Conservation (phyloP, 2,888 invertebrate genomes). For the Lepidocyrtoides sp. region DNA sequence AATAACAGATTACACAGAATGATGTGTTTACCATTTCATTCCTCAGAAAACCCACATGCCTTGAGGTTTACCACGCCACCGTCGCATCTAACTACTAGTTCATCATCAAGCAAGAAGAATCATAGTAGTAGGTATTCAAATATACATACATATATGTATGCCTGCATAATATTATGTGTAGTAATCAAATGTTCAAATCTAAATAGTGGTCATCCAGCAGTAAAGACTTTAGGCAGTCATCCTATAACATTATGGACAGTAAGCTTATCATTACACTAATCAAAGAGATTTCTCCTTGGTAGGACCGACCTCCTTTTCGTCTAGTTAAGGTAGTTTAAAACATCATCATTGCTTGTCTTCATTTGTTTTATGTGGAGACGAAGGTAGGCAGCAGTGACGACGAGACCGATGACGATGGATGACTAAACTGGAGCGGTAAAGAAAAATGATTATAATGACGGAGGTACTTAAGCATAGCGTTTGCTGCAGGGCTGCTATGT, state of each 20-base stretch:
- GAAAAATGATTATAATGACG: slow-evolving; percentile 36
- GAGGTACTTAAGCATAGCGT: slow-evolving; percentile 34
- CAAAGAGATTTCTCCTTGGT: slow-evolving; percentile 32
- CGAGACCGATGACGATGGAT: neutral
- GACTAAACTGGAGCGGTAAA: slow-evolving; percentile 29
- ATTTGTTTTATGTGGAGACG: slow-evolving; percentile 49
- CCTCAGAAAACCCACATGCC: slow-evolving; percentile 48
- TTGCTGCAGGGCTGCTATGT: neutral
- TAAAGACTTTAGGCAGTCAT: neutral
- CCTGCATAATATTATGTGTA: neutral
- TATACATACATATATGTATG: too few species aligned
- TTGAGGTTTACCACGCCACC: slow-evolving; percentile 17
- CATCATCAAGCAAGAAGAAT: neutral
- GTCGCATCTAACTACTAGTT: neutral
- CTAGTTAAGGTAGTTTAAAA: neutral
- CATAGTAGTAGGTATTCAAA: too few species aligned
- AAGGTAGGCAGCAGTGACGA: neutral
- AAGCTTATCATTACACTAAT: slow-evolving; percentile 64
- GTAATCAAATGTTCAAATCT: neutral
- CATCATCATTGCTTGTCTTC: slow-evolving; percentile 16
- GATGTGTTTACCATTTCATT: slow-evolving; percentile 48
- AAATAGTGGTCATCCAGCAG: slow-evolving; percentile 20
- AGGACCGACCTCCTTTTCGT: slow-evolving; percentile 33
- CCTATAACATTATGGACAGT: slow-evolving; percentile 6
- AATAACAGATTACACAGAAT: slow-evolving; percentile 34